These are phyloP conservation scores for Onychostruthus taczanowskii DNA, from an alignment of 2,113 vertebrate species.

Conservation along the genomic window DNA sequence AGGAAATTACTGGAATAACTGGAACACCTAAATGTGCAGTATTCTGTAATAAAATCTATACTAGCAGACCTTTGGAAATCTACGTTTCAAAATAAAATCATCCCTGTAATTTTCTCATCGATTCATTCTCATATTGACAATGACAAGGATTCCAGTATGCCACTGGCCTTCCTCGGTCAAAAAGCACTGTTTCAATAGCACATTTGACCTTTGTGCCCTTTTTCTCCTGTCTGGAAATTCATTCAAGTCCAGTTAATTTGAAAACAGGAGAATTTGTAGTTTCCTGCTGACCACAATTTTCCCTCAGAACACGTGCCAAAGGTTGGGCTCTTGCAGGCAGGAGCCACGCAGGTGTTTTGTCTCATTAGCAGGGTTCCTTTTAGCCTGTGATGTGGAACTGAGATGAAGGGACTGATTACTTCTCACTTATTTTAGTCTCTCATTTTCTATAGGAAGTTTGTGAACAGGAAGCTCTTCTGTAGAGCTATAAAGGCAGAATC, in stretches of 20 bases:
- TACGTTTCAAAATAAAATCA: not conserved
- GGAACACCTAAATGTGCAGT: not conserved
- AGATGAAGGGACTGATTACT: not conserved
- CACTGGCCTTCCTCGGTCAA: not conserved
- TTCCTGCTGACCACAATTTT: not conserved
- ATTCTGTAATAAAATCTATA: not conserved
- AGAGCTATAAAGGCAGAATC: not conserved
- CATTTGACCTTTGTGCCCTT: not conserved
- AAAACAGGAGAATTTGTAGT: not conserved
- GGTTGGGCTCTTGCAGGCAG: not conserved
- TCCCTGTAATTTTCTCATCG: not conserved
- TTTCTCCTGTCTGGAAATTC: not conserved
- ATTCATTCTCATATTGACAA: not conserved
- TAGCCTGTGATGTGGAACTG: not conserved
- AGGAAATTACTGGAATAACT: not conserved
- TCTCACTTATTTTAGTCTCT: not conserved
- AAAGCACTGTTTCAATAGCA: not conserved
- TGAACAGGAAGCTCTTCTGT: not conserved
- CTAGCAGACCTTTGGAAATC: not conserved
- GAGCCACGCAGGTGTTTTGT: no score
- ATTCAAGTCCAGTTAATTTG: not conserved
- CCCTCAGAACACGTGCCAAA: not conserved
- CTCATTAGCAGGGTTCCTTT: not conserved
- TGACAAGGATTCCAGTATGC: not conserved
- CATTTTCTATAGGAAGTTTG: not conserved